A percentile compares a stretch with the other conserved stretches of the same genome.
These are phyloP conservation scores for Amazona guildingii DNA, from an alignment of 2,113 vertebrate genomes.

Conservation along the genomic window DNA sequence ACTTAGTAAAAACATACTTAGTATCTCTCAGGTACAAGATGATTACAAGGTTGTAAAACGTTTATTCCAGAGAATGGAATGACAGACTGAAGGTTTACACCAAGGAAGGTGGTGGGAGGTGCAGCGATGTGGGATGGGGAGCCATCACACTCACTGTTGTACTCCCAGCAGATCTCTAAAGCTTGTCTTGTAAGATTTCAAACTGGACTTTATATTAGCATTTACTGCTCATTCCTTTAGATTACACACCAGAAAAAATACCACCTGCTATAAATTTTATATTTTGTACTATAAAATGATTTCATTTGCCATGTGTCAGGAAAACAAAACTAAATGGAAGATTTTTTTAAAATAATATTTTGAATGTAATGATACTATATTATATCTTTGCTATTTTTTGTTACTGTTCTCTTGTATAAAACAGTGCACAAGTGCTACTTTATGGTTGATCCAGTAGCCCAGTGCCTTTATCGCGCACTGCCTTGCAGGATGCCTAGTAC, in stretches of 20 bases:
- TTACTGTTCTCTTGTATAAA: background rate
- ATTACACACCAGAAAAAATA: background rate
- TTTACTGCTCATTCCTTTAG: slow-evolving; percentile 20
- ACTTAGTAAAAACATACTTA: slow-evolving; percentile 28
- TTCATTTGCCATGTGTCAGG: slow-evolving; percentile 1
- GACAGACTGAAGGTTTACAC: slow-evolving; percentile 1
- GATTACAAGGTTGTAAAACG: slow-evolving; percentile 15
- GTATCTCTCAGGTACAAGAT: background rate
- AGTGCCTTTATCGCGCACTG: background rate
- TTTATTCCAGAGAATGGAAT: slow-evolving; percentile 7
- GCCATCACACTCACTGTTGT: background rate
- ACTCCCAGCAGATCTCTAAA: slow-evolving; percentile 1
- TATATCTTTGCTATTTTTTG: background rate
- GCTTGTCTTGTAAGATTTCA: slow-evolving; percentile 6
- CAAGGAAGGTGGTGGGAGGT: background rate
- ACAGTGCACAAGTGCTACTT: background rate
- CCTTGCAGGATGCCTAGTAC: background rate
- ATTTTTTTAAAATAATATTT: background rate
- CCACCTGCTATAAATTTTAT: background rate
- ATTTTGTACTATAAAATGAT: slow-evolving; percentile 38
- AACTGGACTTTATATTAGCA: background rate
- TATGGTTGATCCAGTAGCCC: background rate
- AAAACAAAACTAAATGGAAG: background rate
- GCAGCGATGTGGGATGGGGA: background rate
- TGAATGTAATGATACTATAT: background rate